These are phyloP conservation scores for Phenganax subtilis DNA, from an alignment of 92 coral and sea anemone genomes.

Conservation along the genomic window DNA sequence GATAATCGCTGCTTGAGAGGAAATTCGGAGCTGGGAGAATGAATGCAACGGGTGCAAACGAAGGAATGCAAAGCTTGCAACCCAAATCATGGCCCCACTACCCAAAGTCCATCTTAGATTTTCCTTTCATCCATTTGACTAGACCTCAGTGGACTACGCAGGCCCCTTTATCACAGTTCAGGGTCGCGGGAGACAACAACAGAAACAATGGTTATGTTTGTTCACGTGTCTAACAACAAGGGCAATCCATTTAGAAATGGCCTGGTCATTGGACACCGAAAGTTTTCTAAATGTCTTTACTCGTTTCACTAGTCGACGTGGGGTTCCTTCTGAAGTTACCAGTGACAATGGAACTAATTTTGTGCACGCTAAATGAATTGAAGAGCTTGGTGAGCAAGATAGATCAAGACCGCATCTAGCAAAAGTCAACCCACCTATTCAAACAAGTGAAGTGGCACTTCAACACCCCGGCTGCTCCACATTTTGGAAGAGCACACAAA, in stretches of 20 bases:
- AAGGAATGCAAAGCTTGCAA: slow-evolving; percentile 16
- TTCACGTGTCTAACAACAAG: slow-evolving; percentile 37
- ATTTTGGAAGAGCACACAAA: slow-evolving; percentile 49
- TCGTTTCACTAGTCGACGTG: not conserved
- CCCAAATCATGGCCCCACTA: slow-evolving; percentile 25
- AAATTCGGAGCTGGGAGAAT: slow-evolving; percentile 50
- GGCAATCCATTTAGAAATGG: slow-evolving; percentile 32
- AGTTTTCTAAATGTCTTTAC: slow-evolving; percentile 27
- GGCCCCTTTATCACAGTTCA: slow-evolving; percentile 22
- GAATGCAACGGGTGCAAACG: slow-evolving; percentile 43
- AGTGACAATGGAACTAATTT: slow-evolving; percentile 29
- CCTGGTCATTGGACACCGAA: slow-evolving; percentile 25
- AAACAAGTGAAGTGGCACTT: not conserved
- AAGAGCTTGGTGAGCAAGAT: slow-evolving; percentile 8
- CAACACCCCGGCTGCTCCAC: slow-evolving; percentile 4
- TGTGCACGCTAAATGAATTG: slow-evolving; percentile 19
- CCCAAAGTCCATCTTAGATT: slow-evolving; percentile 29
- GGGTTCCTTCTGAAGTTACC: not conserved
- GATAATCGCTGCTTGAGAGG: not conserved
- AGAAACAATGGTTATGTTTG: slow-evolving; percentile 26
- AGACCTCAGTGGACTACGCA: slow-evolving; percentile 26
- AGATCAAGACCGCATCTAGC: not conserved
- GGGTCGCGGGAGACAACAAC: slow-evolving; percentile 17
- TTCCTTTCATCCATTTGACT: slow-evolving; percentile 28
- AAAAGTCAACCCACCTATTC: too few relatives aligned